A percentile compares a stretch with the other conserved stretches of the same genome.
Evolutionary conservation across 1,140 invertebrate genomes (phyloP).

Genomic region (Apis cerana): DNA sequence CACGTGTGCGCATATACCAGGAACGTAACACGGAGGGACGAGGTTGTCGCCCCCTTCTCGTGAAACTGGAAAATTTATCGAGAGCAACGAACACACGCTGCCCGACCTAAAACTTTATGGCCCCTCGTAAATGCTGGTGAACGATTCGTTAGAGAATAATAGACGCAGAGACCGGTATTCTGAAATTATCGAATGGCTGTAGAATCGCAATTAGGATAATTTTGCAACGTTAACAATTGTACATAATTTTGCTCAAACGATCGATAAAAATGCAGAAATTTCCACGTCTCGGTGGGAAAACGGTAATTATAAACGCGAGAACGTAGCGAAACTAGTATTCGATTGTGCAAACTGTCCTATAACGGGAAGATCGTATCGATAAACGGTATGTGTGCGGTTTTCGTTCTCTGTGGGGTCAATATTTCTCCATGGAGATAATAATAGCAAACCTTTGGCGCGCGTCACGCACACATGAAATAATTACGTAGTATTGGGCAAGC

Average conservation of each 20-base stretch:
- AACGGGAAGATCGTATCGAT: conserved; percentile 22
- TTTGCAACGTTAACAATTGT: neutral
- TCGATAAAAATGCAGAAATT: conserved; percentile 5
- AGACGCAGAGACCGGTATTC: neutral
- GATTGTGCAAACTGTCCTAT: conserved; percentile 6
- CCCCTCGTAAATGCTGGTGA: conserved; percentile 6
- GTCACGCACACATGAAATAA: conserved; percentile 46
- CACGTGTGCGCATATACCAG: conserved; percentile 24
- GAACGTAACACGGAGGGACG: conserved; percentile 15
- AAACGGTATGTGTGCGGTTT: neutral
- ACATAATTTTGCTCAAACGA: neutral
- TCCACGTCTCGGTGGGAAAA: neutral
- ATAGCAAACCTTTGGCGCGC: conserved; percentile 46
- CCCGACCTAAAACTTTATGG: neutral
- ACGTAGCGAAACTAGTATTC: conserved; percentile 1
- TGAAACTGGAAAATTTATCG: conserved; percentile 36
- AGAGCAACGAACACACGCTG: neutral
- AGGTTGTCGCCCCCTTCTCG: conserved; percentile 30
- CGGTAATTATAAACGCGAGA: conserved; percentile 24
- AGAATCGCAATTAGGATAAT: neutral
- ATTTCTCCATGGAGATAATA: conserved; percentile 49
- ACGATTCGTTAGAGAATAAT: conserved; percentile 21
- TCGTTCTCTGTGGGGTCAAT: conserved; percentile 43
- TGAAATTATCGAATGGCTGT: neutral
- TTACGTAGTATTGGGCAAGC: conserved; percentile 46